These are phyloP conservation scores for Leptoclinus maculatus DNA, from an alignment of 2,797 vertebrate species.

Conservation along the genomic window DNA sequence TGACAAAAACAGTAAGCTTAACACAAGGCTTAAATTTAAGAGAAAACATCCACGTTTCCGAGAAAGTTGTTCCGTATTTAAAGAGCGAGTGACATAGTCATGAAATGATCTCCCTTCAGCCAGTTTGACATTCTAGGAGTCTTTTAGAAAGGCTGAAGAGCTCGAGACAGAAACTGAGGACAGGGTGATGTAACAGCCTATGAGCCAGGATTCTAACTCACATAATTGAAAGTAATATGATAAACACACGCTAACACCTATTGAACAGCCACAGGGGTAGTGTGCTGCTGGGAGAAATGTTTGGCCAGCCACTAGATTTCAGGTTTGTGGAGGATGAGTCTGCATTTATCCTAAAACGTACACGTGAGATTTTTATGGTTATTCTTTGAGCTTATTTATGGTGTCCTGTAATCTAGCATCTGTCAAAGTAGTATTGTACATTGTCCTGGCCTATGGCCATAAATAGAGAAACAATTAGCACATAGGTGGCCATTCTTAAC, in stretches of 20 bases:
- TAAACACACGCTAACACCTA: conserved; percentile 15
- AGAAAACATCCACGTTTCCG: not conserved
- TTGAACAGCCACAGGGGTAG: conserved; percentile 2
- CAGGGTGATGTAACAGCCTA: conserved; percentile 5
- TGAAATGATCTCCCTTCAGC: not conserved
- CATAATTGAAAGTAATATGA: conserved; percentile 27
- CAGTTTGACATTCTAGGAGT: conserved; percentile 1
- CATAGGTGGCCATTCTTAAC: conserved; percentile 53
- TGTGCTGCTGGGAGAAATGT: conserved; percentile 14
- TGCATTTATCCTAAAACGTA: conserved; percentile 29
- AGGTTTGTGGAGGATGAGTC: conserved; percentile 4
- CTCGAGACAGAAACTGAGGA: conserved; percentile 16
- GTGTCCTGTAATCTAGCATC: conserved; percentile 41
- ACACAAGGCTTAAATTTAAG: conserved; percentile 4
- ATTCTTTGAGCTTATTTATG: conserved; percentile 9
- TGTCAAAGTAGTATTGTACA: conserved; percentile 16
- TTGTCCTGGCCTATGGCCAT: conserved; percentile 31
- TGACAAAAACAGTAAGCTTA: not conserved
- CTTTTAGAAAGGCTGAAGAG: conserved; percentile 11
- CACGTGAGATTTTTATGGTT: not conserved
- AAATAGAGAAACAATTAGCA: conserved; percentile 69
- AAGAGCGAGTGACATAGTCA: not conserved
- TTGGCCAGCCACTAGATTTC: not conserved
- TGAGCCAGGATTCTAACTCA: conserved; percentile 9
- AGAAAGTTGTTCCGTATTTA: not conserved